Base-by-base conservation (phyloP, 2,888 invertebrate genomes). In the Phengaris arion region DNA sequence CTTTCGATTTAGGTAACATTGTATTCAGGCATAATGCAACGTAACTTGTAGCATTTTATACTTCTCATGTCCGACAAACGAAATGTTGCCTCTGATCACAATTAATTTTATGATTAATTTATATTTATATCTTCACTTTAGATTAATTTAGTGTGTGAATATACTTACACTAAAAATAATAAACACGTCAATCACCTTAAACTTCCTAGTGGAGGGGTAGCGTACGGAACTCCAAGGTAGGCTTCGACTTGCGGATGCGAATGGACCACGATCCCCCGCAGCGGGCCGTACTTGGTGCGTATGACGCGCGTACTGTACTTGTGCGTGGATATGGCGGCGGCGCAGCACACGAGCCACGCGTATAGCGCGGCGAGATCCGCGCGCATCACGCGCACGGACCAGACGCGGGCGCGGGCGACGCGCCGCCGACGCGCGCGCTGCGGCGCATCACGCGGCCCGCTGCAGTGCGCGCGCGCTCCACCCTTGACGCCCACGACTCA, bases 171-270 rank as follows among this genome's bases (percentile, higher is more conserved):
- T 52, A 12, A 45, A 64, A 9, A 59, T 59, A 59, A 10, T 59
- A 22, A 10, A 22, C 22, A 59, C 10, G 15, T 74, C 12, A 70
- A 15, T 76, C 55, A 96, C 96, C 98, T 96, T 84, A 98, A 95
- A 85, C 97, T 96, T 82, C 98, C 98, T 81, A 97, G 95, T 12
- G 98, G 98, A 79, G 98, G 97, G 79, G 98, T 97, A 59, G 98
- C 98, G 93, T 98, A 99, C 68, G 98, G 98, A 81, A 99, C 97
- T 78, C 98, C 98, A 78, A 98, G 95, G 89, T 97, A 99, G 22
- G 97, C 97, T 91, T 98, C 98, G 81, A 98, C 98, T 78, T 95
- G 95, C 79, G 96, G 97, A 87, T 96, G 95, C 80, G 96, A 95
- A 85, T 97, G 96, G 74, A 97, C 96, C 81, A 97, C 95, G 87